Conservation (phyloP, 2,888 invertebrate species). For the Drosophila austrosaltans region DNA sequence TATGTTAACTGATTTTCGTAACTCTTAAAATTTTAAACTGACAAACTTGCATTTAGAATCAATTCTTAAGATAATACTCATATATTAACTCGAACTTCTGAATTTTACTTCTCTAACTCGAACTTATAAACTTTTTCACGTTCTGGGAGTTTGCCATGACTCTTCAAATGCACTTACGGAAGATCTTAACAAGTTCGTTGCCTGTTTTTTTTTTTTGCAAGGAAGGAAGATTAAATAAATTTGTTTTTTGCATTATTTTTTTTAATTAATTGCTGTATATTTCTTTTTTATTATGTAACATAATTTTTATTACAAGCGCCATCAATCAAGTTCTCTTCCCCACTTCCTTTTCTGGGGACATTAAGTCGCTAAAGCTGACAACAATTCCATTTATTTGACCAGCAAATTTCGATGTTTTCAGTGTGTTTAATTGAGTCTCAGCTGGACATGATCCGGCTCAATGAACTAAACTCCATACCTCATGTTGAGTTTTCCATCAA, state of each 20-base stretch:
- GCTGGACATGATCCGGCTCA: slow-evolving; percentile 64
- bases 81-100: no score
- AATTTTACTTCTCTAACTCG: no score
- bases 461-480: slow-evolving; percentile 50
- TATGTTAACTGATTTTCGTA: neutral
- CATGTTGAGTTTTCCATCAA: slow-evolving; percentile 16
- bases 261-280: slow-evolving; percentile 22
- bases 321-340: slow-evolving; percentile 28
- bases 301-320: slow-evolving; percentile 6
- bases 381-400: slow-evolving; percentile 48
- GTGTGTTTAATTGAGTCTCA: slow-evolving; percentile 43
- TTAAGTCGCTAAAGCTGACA: slow-evolving; percentile 36
- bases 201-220: neutral
- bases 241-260: slow-evolving; percentile 17
- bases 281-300: slow-evolving; percentile 9
- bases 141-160: neutral
- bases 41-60: no score
- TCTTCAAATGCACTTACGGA: neutral
- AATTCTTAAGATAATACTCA: no score
- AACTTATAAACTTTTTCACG: no score
- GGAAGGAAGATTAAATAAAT: neutral
- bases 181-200: slow-evolving; percentile 2
- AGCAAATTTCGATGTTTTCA: slow-evolving; percentile 35
- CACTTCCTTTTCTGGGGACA: slow-evolving; percentile 18
- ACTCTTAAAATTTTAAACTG: no score